Conservation (phyloP, 2,797 vertebrate species). For the Glyptemys insculpta region DNA sequence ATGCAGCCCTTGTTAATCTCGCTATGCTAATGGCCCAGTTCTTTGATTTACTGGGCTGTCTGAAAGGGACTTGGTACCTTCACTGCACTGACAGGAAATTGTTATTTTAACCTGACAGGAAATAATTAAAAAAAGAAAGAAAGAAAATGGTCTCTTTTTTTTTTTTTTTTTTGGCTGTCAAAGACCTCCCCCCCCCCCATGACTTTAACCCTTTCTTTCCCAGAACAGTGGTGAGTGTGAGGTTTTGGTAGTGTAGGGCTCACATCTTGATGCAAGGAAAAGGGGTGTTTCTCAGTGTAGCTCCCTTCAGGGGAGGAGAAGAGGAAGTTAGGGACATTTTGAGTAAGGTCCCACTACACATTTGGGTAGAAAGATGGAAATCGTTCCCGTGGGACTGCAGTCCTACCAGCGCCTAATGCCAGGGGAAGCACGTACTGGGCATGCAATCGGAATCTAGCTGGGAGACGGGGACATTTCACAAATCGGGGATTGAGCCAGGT, state of each 20-base stretch:
- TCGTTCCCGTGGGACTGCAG: not conserved
- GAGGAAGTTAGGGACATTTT: not conserved
- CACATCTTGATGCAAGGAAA: fast-evolving
- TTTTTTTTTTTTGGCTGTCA: not conserved
- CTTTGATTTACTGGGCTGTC: conserved; percentile 73
- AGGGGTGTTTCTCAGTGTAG: fast-evolving
- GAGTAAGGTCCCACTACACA: fast-evolving
- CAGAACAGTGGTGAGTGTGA: not conserved
- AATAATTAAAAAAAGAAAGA: conserved; percentile 86
- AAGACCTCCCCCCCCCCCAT: not conserved
- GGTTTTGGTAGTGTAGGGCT: not conserved
- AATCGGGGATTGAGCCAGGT: not conserved
- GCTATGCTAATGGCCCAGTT: conserved; percentile 55
- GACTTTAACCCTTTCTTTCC: conserved; percentile 51
- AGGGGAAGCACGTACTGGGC: not conserved
- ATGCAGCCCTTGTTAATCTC: conserved; percentile 68
- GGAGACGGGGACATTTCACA: not conserved
- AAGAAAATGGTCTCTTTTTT: not conserved
- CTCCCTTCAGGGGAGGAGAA: not conserved
- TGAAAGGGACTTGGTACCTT: conserved; percentile 81
- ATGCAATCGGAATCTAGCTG: not conserved
- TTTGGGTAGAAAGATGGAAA: not conserved
- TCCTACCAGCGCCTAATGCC: not conserved
- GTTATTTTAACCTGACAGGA: conserved; percentile 95
- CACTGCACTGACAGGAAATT: conserved; percentile 88